phyloP scores from a whole-genome alignment of 1,140 invertebrate species.

The Leguminivora glycinivorella region DNA sequence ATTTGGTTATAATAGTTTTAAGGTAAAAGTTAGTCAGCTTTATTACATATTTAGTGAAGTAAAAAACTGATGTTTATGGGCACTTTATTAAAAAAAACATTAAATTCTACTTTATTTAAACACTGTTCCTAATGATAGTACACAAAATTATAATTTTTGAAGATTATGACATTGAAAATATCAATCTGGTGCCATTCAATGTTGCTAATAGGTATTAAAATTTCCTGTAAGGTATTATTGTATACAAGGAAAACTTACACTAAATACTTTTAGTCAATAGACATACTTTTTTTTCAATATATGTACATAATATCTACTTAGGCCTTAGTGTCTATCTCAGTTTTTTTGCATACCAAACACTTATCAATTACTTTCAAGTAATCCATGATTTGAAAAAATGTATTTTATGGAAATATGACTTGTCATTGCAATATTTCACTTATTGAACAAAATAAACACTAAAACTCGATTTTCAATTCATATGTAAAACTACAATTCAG shows the following conservation, averaged over 20 bases:
- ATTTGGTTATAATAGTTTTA: neutral
- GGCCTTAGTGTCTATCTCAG: too few relatives aligned
- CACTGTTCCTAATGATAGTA: too few relatives aligned
- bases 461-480: neutral
- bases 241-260: neutral
- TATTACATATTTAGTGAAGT: too few relatives aligned
- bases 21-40: neutral
- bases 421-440: neutral
- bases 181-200: neutral
- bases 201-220: neutral
- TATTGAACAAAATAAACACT: neutral
- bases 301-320: too few relatives aligned
- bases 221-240: neutral
- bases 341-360: neutral
- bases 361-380: neutral
- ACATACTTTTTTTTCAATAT: too few relatives aligned
- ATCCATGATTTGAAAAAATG: neutral
- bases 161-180: neutral
- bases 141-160: too few relatives aligned
- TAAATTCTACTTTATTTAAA: too few relatives aligned
- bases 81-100: too few relatives aligned
- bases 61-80: too few relatives aligned
- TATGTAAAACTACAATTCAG: conserved; percentile 18
- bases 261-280: neutral
- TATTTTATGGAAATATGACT: neutral